Percentiles rank a stretch among this genome's conserved stretches.
Evolutionary conservation across 2,113 vertebrate genomes (phyloP).

Genomic region (Dicentrarchus labrax): DNA sequence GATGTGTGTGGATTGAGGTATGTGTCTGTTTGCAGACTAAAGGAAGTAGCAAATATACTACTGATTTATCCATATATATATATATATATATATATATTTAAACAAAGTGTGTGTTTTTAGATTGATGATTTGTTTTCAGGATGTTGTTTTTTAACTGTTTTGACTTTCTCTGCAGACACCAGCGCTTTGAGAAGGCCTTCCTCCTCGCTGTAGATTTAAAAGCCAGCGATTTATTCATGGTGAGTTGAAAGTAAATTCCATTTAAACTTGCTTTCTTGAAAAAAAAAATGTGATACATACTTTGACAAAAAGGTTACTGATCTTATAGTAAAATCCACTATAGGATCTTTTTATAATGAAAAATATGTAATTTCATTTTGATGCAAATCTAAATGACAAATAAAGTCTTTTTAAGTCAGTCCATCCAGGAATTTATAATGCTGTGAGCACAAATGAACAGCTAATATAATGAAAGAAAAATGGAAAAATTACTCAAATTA

Average conservation of each 20-base stretch:
- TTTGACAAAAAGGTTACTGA: neutral
- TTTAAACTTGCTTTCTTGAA: neutral
- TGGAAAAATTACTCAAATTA: neutral
- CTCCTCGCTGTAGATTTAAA: slow-evolving; percentile 95
- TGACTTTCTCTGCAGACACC: slow-evolving; percentile 84
- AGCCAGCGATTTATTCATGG: slow-evolving; percentile 96
- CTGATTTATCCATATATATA: neutral
- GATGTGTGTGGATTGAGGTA: neutral
- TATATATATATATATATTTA: neutral
- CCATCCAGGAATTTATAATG: neutral
- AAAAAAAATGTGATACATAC: neutral
- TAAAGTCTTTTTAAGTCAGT: neutral
- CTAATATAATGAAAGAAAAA: neutral
- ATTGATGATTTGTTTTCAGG: neutral
- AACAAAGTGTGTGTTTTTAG: neutral
- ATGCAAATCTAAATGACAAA: no score
- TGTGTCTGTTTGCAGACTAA: slow-evolving; percentile 13
- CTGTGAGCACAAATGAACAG: neutral
- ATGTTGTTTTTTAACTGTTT: slow-evolving; percentile 17
- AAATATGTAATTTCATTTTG: no score
- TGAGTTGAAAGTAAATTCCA: slow-evolving; percentile 78
- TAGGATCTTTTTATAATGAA: no score
- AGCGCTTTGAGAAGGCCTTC: slow-evolving; percentile 97
- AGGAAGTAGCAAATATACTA: neutral
- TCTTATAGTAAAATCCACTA: neutral